Conservation (phyloP, 64 coral and sea anemone species). For the Acropora yongei region DNA sequence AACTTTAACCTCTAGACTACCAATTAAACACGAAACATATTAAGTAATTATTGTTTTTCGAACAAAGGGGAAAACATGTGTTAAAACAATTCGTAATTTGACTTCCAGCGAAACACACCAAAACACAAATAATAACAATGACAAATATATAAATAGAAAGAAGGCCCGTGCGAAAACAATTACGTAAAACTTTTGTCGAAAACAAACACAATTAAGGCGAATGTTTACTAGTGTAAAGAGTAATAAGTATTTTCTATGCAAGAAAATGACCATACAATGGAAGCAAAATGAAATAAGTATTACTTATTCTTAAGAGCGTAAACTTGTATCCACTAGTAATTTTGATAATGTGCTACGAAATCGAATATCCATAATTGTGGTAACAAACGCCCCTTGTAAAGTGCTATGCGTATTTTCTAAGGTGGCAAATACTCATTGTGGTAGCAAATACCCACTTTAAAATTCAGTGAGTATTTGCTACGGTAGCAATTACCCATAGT, state of each 20-base stretch:
- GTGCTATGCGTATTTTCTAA: neutral
- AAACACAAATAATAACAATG: too few relatives aligned
- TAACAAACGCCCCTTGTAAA: neutral
- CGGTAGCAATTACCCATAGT: too few relatives aligned
- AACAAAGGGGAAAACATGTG: too few relatives aligned
- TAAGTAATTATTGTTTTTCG: too few relatives aligned
- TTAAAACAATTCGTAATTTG: too few relatives aligned
- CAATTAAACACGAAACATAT: too few relatives aligned
- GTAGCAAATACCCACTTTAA: too few relatives aligned
- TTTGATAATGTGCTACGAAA: neutral
- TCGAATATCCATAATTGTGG: neutral
- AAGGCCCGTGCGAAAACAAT: neutral
- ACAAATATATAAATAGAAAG: neutral
- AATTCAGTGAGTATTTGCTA: too few relatives aligned
- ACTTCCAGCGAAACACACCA: too few relatives aligned
- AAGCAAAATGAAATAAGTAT: neutral
- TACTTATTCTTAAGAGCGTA: neutral
- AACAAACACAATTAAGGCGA: neutral
- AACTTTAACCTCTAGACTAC: too few relatives aligned
- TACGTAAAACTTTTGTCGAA: neutral
- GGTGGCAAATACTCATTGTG: too few relatives aligned
- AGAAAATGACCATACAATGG: neutral
- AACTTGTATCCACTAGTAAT: neutral
- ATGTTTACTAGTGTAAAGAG: neutral
- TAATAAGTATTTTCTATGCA: neutral